phyloP scores from a whole-genome alignment of 2,888 invertebrate species.

The Mythimna lalbum region DNA sequence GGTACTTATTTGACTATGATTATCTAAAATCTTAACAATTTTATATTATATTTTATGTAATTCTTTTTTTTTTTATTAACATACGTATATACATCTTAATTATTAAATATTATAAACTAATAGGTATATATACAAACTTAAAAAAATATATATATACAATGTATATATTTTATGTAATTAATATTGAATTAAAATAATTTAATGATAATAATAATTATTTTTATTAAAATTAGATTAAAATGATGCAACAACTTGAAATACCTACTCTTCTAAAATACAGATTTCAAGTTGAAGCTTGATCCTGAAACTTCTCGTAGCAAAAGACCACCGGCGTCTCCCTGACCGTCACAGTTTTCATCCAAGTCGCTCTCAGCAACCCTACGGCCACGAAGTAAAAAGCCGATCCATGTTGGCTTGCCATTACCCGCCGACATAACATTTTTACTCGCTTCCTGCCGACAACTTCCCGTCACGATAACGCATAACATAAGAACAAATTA shows the following conservation, averaged over 20 bases:
- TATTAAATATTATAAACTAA: too few relatives aligned
- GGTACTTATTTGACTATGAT: too few relatives aligned
- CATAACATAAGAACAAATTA: constrained; percentile 78
- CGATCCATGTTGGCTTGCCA: constrained; percentile 66
- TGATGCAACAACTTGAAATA: neutral
- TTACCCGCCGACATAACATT: constrained; percentile 76
- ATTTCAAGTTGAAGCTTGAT: neutral
- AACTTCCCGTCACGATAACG: constrained; percentile 79
- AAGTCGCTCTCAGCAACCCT: constrained; percentile 56
- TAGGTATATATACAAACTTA: too few relatives aligned
- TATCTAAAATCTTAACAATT: too few relatives aligned
- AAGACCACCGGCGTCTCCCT: neutral
- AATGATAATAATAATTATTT: too few relatives aligned
- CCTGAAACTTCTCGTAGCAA: neutral
- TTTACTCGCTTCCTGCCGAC: constrained; percentile 77
- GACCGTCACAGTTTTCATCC: neutral
- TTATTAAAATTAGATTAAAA: too few relatives aligned
- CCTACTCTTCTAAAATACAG: neutral
- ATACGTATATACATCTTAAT: too few relatives aligned
- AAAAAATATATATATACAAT: too few relatives aligned
- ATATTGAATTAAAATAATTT: too few relatives aligned
- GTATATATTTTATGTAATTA: too few relatives aligned
- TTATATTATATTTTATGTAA: too few relatives aligned
- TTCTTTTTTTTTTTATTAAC: too few relatives aligned
- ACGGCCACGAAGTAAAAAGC: constrained; percentile 58